Evolutionary conservation across 2,888 invertebrate species (phyloP), one percentile per base, ranked within the genome.

Genomic region (Aspidiotus destructor): DNA sequence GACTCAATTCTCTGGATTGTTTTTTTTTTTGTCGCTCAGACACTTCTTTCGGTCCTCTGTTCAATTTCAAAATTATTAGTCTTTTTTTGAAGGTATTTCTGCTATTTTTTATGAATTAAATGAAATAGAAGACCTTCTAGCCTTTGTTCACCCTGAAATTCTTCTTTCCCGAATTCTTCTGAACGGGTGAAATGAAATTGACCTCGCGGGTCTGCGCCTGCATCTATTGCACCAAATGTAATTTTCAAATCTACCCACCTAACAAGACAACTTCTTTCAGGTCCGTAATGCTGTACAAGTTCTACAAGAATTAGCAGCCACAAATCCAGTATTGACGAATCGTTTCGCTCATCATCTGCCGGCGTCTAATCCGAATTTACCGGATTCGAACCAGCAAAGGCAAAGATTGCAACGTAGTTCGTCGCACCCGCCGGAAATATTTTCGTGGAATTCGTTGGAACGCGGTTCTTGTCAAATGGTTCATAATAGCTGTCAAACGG

Each of bases 381-480:
- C 86, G 48, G 71, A 70, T 28, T 57, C 69, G 55, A 68, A 61
- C 60, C 70, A 70, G 13, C 55, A 55, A 7, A 77, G 72, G 10
- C 77, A 72, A 28, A 62, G 74, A 81, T 80, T 91, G 64, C 88
- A 88, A 1, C 82, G 90, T 70, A 86, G 88, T 75, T 87, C 87
- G 69, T 91, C 90, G 2, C 90, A 91, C 78, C 90, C 90, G 0
- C 89, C 90, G 0, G 90, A 90, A 74, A 89, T 89, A 72, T 87
- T 90, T 77, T 86, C 86, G 74, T 87, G 89, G 83, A 87, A 87
- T 54, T 62, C 68, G 16, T 10, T 65, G 6, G 70, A 71, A 60
- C 62, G 62, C 41, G 60, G 55, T 16, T 44, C 58, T 44, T 58
- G 41, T 57, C 58, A 17, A 48, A 54, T 69, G 41, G 44, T 55